Evolutionary conservation across 2,888 invertebrate species (phyloP).

Genomic region (Apodemia mormo): DNA sequence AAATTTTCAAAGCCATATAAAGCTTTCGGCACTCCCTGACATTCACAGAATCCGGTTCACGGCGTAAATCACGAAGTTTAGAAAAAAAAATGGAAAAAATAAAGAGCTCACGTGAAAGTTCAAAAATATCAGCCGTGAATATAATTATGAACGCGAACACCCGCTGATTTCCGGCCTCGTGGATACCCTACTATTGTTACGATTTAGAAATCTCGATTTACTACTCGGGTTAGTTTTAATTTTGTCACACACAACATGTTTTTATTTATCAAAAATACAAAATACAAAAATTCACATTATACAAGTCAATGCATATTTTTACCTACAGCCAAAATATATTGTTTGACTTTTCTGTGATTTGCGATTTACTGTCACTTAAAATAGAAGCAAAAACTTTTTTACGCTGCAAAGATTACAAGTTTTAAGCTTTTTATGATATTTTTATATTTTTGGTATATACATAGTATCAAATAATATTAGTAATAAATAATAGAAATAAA

Average conservation of each 20-base stretch:
- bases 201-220: conserved; percentile 26
- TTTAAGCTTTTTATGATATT: too few species aligned
- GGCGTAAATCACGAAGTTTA: conserved; percentile 77
- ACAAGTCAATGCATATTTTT: too few species aligned
- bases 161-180: conserved; percentile 74
- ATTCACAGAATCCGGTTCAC: conserved; percentile 63
- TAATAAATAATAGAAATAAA: too few species aligned
- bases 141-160: conserved; percentile 77
- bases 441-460: too few species aligned
- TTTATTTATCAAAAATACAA: too few species aligned
- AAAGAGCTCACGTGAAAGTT: conserved; percentile 78
- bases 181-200: conserved; percentile 55
- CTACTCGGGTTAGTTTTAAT: conserved; percentile 8
- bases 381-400: too few species aligned
- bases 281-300: too few species aligned
- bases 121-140: conserved; percentile 78
- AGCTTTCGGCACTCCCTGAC: conserved; percentile 74
- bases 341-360: too few species aligned
- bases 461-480: too few species aligned
- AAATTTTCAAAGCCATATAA: conserved; percentile 65
- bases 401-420: too few species aligned
- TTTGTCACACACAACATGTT: not conserved
- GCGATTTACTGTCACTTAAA: too few species aligned
- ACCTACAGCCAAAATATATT: too few species aligned
- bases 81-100: conserved; percentile 70